Percentiles rank a stretch among this genome's conserved stretches.
phyloP scores from a whole-genome alignment of 1,140 invertebrate species.

The Aethina tumida region DNA sequence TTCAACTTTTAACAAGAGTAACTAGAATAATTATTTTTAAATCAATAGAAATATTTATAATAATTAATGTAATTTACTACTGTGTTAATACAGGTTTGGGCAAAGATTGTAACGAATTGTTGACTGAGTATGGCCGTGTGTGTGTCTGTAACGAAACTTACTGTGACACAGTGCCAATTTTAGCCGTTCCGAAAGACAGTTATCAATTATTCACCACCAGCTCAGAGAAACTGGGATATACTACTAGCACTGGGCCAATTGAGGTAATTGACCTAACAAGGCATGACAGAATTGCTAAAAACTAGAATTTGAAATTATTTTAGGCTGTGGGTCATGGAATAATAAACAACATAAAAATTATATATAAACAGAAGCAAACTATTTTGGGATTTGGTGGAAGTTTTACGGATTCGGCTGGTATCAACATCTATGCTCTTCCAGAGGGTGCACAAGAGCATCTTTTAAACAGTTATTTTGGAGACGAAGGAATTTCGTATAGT shows the following conservation, averaged over 20 bases:
- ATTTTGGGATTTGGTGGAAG: slow-evolving; percentile 78
- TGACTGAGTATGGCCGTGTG: no score
- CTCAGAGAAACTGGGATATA: slow-evolving; percentile 42
- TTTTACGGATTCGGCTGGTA: slow-evolving; percentile 20
- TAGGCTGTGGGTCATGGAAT: no score
- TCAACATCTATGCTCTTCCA: slow-evolving; percentile 11
- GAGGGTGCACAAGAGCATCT: slow-evolving; percentile 11
- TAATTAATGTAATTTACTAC: no score
- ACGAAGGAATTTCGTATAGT: slow-evolving; percentile 62
- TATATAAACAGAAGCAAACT: no score
- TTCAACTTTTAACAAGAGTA: no score
- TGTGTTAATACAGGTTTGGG: no score
- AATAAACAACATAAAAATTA: no score
- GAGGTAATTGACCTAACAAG: slow-evolving; percentile 14
- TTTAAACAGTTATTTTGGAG: slow-evolving; percentile 39
- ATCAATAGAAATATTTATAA: no score
- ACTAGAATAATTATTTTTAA: no score
- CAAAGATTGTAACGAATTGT: no score
- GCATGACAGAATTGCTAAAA: no score
- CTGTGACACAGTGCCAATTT: slow-evolving; percentile 60
- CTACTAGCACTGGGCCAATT: slow-evolving; percentile 21
- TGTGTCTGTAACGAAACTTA: slow-evolving; percentile 79
- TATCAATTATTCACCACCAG: slow-evolving; percentile 50
- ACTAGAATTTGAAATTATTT: no score
- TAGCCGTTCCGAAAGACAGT: slow-evolving; percentile 35